phyloP scores from a whole-genome alignment of 2,888 invertebrate species.

The Troilus luridus region DNA sequence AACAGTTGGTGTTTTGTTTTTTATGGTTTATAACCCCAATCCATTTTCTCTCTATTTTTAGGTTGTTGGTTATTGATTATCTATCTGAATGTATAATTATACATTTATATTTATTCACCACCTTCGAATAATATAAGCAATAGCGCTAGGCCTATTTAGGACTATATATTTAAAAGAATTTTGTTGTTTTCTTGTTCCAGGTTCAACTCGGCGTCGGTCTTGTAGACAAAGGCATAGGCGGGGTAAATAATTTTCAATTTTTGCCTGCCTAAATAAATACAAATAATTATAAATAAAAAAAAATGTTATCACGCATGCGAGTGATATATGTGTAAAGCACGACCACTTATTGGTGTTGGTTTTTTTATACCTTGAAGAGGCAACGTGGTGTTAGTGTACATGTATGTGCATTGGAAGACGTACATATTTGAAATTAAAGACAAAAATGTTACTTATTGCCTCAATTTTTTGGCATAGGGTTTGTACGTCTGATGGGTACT shows the following conservation, averaged over 20 bases:
- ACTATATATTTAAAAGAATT: slow-evolving; percentile 54
- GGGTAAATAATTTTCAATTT: slow-evolving; percentile 57
- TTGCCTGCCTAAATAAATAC: slow-evolving; percentile 48
- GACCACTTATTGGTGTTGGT: slow-evolving; percentile 52
- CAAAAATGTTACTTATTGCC: background rate
- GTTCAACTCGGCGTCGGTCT: slow-evolving; percentile 53
- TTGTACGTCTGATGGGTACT: background rate
- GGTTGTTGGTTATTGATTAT: background rate
- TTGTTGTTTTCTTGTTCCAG: slow-evolving; percentile 58
- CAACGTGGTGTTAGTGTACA: background rate
- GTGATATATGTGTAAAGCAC: slow-evolving; percentile 40
- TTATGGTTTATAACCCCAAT: background rate
- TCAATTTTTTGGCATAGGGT: background rate
- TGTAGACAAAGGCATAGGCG: slow-evolving; percentile 58
- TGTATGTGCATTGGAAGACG: background rate
- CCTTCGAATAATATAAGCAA: slow-evolving; percentile 9
- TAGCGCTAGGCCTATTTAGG: slow-evolving; percentile 10
- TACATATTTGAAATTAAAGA: background rate
- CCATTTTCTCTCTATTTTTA: background rate
- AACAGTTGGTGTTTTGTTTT: background rate
- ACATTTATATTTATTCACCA: background rate
- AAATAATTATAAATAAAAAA: background rate
- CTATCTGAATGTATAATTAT: background rate
- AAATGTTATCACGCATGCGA: slow-evolving; percentile 52
- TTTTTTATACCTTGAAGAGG: background rate